Percentiles rank a stretch among this genome's conserved stretches.
phyloP scores from a whole-genome alignment of 64 coral and sea anemone genomes.

The Hydrozoanthus tunicans region DNA sequence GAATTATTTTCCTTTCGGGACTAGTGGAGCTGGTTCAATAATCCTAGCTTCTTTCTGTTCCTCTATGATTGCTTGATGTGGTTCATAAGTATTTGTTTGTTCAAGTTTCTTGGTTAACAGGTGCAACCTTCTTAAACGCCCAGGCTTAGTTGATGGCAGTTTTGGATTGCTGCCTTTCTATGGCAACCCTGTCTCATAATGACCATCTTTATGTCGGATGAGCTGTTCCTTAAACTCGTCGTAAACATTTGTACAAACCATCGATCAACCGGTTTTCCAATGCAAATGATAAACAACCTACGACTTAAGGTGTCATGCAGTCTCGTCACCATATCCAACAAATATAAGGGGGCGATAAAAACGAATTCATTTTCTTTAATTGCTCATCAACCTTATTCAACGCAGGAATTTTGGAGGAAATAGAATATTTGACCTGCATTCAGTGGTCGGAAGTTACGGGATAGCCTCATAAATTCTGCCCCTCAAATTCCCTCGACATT shows the following conservation, averaged over 20 bases:
- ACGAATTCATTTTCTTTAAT: too few relatives aligned
- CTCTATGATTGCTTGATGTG: constrained; percentile 54
- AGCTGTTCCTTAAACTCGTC: constrained; percentile 64
- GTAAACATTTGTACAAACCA: constrained; percentile 2
- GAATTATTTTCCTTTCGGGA: constrained; percentile 25
- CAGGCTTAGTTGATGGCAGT: constrained; percentile 51
- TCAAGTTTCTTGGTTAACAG: constrained; percentile 40
- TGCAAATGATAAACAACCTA: too few relatives aligned
- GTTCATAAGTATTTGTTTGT: constrained; percentile 16
- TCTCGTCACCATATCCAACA: too few relatives aligned
- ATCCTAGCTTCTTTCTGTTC: constrained; percentile 49
- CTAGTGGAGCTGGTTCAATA: constrained; percentile 28
- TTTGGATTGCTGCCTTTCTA: constrained; percentile 54
- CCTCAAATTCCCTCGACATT: too few relatives aligned
- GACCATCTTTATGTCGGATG: not conserved
- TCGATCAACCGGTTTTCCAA: too few relatives aligned
- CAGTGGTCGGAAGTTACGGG: too few relatives aligned
- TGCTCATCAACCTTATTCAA: too few relatives aligned
- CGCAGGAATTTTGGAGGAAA: too few relatives aligned
- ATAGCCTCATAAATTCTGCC: too few relatives aligned
- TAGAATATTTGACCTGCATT: too few relatives aligned
- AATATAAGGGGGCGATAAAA: too few relatives aligned
- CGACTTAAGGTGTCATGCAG: too few relatives aligned
- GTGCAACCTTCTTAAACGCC: constrained; percentile 21
- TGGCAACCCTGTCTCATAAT: constrained; percentile 57